These are phyloP conservation scores for Melitaea athalia DNA, from an alignment of 2,888 invertebrate genomes.

Conservation along the genomic window DNA sequence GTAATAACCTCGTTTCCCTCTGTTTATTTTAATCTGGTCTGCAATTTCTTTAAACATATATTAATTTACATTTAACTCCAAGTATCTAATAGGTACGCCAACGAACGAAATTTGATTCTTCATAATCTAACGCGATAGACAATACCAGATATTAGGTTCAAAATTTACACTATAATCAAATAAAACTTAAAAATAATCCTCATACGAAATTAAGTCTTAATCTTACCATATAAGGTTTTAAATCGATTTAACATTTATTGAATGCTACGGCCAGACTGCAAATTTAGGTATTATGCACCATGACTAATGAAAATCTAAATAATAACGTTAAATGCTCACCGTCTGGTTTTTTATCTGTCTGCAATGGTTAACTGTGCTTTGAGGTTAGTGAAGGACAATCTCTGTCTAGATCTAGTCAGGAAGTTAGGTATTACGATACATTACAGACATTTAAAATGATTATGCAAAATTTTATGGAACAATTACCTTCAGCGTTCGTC, in stretches of 20 bases:
- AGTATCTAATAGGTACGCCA: background rate
- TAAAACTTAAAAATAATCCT: background rate
- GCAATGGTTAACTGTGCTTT: slow-evolving; percentile 43
- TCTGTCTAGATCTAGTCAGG: slow-evolving; percentile 37
- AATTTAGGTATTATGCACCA: slow-evolving; percentile 43
- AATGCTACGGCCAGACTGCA: slow-evolving; percentile 17
- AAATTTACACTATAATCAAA: slow-evolving; percentile 10
- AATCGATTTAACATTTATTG: background rate
- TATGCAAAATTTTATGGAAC: background rate
- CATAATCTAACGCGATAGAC: background rate
- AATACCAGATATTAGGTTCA: slow-evolving; percentile 4
- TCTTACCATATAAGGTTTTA: background rate
- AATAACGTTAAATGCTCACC: slow-evolving; percentile 44
- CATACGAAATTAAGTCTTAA: slow-evolving; percentile 8
- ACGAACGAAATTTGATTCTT: background rate
- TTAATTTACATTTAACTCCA: background rate
- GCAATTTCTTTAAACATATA: background rate
- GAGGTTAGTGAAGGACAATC: slow-evolving; percentile 36
- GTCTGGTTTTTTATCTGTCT: slow-evolving; percentile 60
- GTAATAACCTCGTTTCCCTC: no score
- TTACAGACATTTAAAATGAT: background rate
- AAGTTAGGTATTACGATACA: slow-evolving; percentile 13
- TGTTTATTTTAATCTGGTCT: no score
- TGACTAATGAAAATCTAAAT: slow-evolving; percentile 40
- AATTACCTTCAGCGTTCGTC: background rate